Percentiles rank a stretch among this genome's conserved stretches.
Evolutionary conservation across 2,888 invertebrate genomes (phyloP).

Genomic region (Synergus umbraculus): DNA sequence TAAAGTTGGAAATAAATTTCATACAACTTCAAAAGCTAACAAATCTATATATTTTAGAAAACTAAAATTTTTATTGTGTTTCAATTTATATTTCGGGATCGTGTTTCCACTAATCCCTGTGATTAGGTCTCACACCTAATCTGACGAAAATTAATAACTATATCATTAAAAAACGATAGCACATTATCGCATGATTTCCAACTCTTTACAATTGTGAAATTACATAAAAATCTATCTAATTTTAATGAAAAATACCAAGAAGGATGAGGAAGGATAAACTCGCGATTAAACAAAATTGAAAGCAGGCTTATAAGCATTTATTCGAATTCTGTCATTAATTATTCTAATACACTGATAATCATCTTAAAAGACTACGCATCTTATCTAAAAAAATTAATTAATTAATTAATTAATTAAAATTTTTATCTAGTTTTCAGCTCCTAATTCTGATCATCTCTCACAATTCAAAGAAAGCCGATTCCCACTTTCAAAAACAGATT

Average conservation of each 20-base stretch:
- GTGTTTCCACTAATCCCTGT: background rate
- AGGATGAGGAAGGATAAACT: background rate
- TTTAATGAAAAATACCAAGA: background rate
- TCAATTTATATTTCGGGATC: background rate
- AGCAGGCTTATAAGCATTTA: constrained; percentile 28
- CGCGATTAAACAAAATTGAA: background rate
- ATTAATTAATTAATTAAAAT: constrained; percentile 28
- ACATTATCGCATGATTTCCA: too few relatives aligned
- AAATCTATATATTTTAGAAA: too few relatives aligned
- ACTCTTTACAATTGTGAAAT: too few relatives aligned
- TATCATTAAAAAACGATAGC: too few relatives aligned
- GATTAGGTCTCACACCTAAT: background rate
- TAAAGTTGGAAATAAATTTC: too few relatives aligned
- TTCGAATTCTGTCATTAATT: constrained; percentile 36
- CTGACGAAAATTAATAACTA: background rate
- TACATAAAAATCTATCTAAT: background rate
- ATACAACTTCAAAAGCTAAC: too few relatives aligned
- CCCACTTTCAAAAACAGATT: background rate
- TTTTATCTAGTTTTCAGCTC: background rate
- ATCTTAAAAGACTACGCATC: constrained; percentile 27
- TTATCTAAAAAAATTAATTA: background rate
- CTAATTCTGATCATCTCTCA: constrained; percentile 19
- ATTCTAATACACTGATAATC: constrained; percentile 36
- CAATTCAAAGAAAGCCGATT: background rate
- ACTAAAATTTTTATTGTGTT: too few relatives aligned